Evolutionary conservation across 1,140 invertebrate genomes (phyloP), one percentile per base, ranked within the genome.

Genomic region (Penaeus indicus): DNA sequence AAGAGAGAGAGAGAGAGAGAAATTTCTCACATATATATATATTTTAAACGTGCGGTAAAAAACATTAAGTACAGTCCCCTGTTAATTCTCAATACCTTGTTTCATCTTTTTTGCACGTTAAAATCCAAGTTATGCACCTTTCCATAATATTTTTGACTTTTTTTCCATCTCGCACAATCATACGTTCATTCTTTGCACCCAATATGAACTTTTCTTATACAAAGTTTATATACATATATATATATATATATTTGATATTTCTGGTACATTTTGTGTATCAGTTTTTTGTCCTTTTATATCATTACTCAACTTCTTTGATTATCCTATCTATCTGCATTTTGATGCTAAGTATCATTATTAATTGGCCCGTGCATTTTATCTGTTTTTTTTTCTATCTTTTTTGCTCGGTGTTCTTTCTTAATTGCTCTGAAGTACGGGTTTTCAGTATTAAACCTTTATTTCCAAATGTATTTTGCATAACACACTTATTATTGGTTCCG

Each of bases 201-300:
- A 82, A 88, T 88, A 84, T 84, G 62, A 84, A 88, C 67, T 88
- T 88, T 88, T 84, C 81, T 88, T 88, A 88, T 88, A 83, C 81
- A 88, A 47, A 88, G 81, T 88, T 88, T 88, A 83, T 83, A 83
- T 88, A 88, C 81, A 88, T 84, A 32, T 54, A 54, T 54, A 54
- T 54, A 54, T 54, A 54, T 54, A 32, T 75, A 83, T 86, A 86
- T 86, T 86, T 86, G 79, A 72, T 86, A 86, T 88, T 88, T 88
- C 87, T 88, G 87, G 87, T 88, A 88, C 87, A 88, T 88, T 84
- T 88, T 88, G 81, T 88, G 87, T 88, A 88, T 88, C 87, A 88
- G 79, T 84, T 84, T 75, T 86, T 88, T 88, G 81, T 88, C 81
- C 60, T 84, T 82, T 84, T 88, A 83, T 88, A 84, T 87, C 80